phyloP scores from a whole-genome alignment of 2,888 invertebrate genomes.

The Temnothorax rugatulus region DNA sequence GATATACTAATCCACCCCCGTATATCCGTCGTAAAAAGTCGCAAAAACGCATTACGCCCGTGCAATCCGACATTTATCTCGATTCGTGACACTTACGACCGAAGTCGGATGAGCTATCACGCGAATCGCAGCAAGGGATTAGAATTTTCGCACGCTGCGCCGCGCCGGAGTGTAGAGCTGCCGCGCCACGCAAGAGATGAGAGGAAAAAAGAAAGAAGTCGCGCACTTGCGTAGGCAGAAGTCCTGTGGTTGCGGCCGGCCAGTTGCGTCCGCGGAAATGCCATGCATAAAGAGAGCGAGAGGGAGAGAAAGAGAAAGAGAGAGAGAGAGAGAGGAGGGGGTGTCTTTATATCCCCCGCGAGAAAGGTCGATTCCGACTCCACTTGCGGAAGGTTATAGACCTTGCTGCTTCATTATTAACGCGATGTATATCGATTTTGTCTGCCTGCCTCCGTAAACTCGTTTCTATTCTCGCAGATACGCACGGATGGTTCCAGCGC shows the following conservation, averaged over 20 bases:
- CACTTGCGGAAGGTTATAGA: slow-evolving; percentile 79
- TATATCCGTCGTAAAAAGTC: neutral
- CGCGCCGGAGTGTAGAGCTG: neutral
- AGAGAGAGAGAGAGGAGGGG: neutral
- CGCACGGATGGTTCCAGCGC: slow-evolving; percentile 7
- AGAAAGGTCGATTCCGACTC: slow-evolving; percentile 60
- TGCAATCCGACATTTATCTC: neutral
- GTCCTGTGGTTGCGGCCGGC: neutral
- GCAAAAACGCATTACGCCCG: neutral
- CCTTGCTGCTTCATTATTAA: slow-evolving; percentile 81
- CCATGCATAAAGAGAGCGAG: neutral
- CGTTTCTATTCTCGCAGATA: slow-evolving; percentile 70
- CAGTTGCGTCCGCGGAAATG: neutral
- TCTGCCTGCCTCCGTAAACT: slow-evolving; percentile 79
- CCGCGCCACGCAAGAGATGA: neutral
- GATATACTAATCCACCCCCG: neutral
- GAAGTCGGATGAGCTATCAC: neutral
- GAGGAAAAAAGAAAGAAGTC: neutral
- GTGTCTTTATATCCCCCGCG: slow-evolving; percentile 61
- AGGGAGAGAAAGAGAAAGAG: no score
- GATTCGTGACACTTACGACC: slow-evolving; percentile 25
- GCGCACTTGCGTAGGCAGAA: neutral
- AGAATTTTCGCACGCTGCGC: slow-evolving; percentile 2
- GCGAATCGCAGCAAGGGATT: neutral
- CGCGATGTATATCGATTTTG: slow-evolving; percentile 80